Evolutionary conservation across 2,888 invertebrate genomes (phyloP).

Genomic region (Gymnocheta viridis): DNA sequence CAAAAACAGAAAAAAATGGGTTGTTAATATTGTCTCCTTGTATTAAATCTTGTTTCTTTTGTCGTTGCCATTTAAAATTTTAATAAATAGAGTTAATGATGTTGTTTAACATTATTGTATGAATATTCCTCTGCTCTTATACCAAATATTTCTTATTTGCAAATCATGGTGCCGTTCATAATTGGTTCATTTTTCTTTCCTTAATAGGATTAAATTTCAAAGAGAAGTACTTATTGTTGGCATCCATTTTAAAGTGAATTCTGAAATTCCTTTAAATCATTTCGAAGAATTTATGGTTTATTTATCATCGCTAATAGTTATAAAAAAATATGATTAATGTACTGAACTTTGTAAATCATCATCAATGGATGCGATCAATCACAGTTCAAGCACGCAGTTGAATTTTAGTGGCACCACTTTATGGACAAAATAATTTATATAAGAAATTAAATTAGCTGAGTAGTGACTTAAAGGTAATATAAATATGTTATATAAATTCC

Average conservation of each 20-base stretch:
- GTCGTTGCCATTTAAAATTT: conserved; percentile 51
- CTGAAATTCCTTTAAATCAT: conserved; percentile 42
- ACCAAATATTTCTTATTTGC: background rate
- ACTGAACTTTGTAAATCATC: conserved; percentile 17
- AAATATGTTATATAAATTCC: no score
- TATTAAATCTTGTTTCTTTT: background rate
- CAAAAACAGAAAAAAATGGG: conserved; percentile 28
- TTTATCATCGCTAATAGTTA: conserved; percentile 62
- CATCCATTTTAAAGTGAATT: background rate
- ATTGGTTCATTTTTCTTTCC: conserved; percentile 32
- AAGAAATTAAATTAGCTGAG: no score
- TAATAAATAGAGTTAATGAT: conserved; percentile 62
- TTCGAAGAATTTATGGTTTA: conserved; percentile 60
- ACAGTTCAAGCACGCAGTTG: background rate
- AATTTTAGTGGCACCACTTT: conserved; percentile 17
- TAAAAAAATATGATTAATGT: conserved; percentile 47
- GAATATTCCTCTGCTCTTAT: background rate
- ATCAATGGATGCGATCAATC: conserved; percentile 56
- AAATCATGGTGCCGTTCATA: conserved; percentile 15
- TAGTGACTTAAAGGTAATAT: no score
- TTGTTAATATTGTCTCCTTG: conserved; percentile 49
- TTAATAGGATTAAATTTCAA: conserved; percentile 65
- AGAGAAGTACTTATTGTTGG: conserved; percentile 13
- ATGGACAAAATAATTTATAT: no score
- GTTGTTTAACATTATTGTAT: conserved; percentile 51